Base-by-base conservation (phyloP, 2,113 vertebrate genomes). In the Falcunculus frontatus region DNA sequence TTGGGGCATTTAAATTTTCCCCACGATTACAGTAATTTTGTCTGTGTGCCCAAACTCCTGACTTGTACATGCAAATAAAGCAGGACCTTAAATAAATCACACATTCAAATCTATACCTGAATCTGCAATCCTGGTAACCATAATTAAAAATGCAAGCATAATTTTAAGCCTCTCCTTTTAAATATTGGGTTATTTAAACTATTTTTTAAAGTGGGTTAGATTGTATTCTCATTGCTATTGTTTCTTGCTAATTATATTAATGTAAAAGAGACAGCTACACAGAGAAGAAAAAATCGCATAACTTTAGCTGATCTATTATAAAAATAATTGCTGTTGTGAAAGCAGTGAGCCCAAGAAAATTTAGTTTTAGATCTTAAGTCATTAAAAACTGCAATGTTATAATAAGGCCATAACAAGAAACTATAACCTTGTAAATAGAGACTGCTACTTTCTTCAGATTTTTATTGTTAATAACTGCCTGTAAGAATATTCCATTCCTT, bases 381-480 rank as follows among this genome's bases (percentile, higher is more conserved):
- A 41, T 91, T 85, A 91, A 80, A 87, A 94, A 50, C 67, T 80
- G 35, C 49, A 70, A 4, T 55, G 75, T 69, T 87, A 62, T 69
- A 76, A 56, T 79, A 62, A 95, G 65, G 33, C 69, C 46, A 18
- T 79, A 83, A 91, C 37, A 55, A 76, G 78, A 73, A 95, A 65
- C 41, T 6, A 15, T 84, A 87, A 87, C 91, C 91, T 84, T 91
- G 83, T 74, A 89, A 95, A 87, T 33, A 68, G 50, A 37, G 52
- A 68, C 76, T 90, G 25, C 46, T 41, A 10, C n/a, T 4, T 81
- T 90, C 55, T 86, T 92, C 68, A 67, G 39, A 4, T 64, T 93
- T 92, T 92, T 89, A 72, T 84, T 78, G 77, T 84, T 84, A 84
- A 67, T 92, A 89, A 84, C 33, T 81, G 41, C 60, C 72, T 90